A percentile compares a stretch with the other conserved stretches of the same genome.
phyloP scores from a whole-genome alignment of 1,140 invertebrate genomes.

The Zaprionus gabonicus region DNA sequence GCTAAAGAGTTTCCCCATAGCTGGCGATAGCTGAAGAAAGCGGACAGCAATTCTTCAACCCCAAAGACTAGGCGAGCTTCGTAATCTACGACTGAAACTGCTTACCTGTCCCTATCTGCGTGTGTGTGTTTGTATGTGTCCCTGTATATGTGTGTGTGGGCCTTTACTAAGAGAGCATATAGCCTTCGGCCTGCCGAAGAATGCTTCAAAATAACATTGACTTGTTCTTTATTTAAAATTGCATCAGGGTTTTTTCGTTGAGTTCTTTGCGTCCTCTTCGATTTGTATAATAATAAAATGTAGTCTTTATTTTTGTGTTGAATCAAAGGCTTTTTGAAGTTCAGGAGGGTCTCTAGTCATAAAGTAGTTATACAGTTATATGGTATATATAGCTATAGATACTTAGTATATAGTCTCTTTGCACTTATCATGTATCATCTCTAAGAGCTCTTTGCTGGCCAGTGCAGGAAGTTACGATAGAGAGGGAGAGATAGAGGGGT shows the following conservation, averaged over 20 bases:
- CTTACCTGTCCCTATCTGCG: slow-evolving; percentile 2
- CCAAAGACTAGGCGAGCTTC: neutral
- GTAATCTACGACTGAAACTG: slow-evolving; percentile 12
- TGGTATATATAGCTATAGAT: slow-evolving; percentile 20
- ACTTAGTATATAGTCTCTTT: slow-evolving; percentile 38
- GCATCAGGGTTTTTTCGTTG: slow-evolving; percentile 20
- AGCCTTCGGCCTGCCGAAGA: slow-evolving; percentile 74
- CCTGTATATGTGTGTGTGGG: slow-evolving; percentile 2
- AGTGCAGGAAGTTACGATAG: slow-evolving; percentile 12
- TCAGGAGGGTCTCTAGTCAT: slow-evolving; percentile 50
- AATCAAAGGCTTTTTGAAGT: slow-evolving; percentile 55
- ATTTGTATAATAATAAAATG: slow-evolving; percentile 41
- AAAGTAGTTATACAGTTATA: slow-evolving; percentile 32
- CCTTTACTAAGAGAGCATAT: slow-evolving; percentile 53
- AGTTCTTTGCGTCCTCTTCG: slow-evolving; percentile 1
- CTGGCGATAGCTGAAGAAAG: slow-evolving; percentile 3
- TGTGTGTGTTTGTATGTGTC: slow-evolving; percentile 18
- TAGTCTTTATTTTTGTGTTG: slow-evolving; percentile 47
- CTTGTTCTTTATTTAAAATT: slow-evolving; percentile 35
- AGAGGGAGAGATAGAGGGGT: neutral
- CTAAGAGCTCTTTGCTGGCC: slow-evolving; percentile 20
- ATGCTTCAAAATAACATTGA: slow-evolving; percentile 39
- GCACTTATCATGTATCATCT: slow-evolving; percentile 26
- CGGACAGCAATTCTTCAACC: slow-evolving; percentile 2
- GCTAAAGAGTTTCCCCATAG: neutral